Evolutionary conservation across 2,113 vertebrate species (phyloP).

Genomic region (Serinus canaria): DNA sequence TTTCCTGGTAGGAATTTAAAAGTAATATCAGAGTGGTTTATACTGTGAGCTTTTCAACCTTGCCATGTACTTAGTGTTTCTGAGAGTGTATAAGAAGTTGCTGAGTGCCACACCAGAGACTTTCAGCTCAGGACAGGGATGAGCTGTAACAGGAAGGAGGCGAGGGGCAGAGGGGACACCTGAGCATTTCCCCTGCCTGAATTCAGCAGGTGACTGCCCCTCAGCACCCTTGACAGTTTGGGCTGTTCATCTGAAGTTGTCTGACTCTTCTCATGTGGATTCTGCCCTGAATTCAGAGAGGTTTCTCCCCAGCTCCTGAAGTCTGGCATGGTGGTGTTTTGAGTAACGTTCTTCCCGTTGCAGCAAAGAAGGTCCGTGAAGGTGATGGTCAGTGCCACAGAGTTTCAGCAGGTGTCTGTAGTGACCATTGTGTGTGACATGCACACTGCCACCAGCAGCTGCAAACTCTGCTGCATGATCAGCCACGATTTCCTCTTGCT

Average conservation of each 20-base stretch:
- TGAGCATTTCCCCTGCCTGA: not conserved
- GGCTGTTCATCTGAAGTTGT: not conserved
- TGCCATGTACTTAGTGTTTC: not conserved
- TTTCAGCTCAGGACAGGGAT: not conserved
- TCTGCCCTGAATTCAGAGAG: not conserved
- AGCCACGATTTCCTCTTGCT: not conserved
- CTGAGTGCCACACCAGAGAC: not conserved
- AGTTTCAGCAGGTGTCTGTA: not conserved
- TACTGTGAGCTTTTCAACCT: not conserved
- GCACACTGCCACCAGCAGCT: not conserved
- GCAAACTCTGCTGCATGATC: fast-evolving
- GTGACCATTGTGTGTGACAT: fast-evolving
- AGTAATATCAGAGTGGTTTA: not conserved
- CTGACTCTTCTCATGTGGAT: not conserved
- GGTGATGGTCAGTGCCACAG: fast-evolving
- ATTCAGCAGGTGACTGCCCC: not conserved
- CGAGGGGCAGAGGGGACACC: fast-evolving
- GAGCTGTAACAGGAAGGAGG: not conserved
- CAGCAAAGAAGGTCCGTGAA: not conserved
- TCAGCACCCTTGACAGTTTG: not conserved
- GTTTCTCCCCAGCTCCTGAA: not conserved
- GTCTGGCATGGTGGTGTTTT: not conserved
- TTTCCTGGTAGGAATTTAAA: not conserved
- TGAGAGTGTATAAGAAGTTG: not conserved
- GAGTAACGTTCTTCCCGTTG: not conserved